Evolutionary conservation across 2,888 invertebrate genomes (phyloP).

Genomic region (Dusona sp.): DNA sequence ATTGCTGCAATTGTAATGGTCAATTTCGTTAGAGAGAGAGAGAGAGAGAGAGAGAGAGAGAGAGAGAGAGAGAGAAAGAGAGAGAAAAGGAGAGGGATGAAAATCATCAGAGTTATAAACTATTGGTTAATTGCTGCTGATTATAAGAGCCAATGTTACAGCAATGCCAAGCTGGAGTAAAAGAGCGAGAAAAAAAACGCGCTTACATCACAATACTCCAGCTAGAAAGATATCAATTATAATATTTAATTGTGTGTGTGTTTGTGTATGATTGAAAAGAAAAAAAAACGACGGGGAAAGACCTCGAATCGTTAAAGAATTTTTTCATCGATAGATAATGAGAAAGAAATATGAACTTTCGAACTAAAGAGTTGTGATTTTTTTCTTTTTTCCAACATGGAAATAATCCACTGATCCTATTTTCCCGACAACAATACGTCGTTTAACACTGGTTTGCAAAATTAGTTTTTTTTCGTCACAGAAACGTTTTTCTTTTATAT

Average conservation of each 20-base stretch:
- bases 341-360: conserved; percentile 10
- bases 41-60: too few relatives aligned
- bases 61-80: not conserved
- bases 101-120: conserved; percentile 30
- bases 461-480: not conserved
- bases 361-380: conserved; percentile 12
- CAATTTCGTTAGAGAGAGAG: too few relatives aligned
- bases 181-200: conserved; percentile 16
- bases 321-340: not conserved
- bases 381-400: not conserved
- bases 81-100: not conserved
- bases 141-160: conserved; percentile 37
- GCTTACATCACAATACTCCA: conserved; percentile 32
- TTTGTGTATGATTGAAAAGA: conserved; percentile 4
- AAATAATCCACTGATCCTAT: conserved; percentile 80
- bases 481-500: conserved; percentile 64
- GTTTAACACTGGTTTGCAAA: not conserved
- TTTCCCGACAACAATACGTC: conserved; percentile 73
- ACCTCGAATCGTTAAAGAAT: conserved; percentile 44
- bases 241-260: conserved; percentile 1
- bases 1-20: not conserved
- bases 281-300: conserved; percentile 37
- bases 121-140: conserved; percentile 57
- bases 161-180: conserved; percentile 23
- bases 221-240: conserved; percentile 10